Percentiles rank a stretch among this genome's conserved stretches.
Evolutionary conservation across 2,888 invertebrate genomes (phyloP).

Genomic region (Euproctis similis): DNA sequence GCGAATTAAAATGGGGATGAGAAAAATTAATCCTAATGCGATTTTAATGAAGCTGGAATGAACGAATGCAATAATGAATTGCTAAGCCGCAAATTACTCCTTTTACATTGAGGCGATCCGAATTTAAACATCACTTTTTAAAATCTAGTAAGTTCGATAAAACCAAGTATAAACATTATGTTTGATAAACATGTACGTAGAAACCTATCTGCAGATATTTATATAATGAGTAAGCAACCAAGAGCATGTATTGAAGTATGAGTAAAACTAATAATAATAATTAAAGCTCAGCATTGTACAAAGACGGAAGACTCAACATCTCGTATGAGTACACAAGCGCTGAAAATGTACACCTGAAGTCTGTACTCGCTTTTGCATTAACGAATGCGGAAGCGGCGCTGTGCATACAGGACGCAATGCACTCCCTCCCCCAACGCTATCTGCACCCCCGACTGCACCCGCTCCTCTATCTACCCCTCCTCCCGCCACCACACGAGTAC

Average conservation of each 20-base stretch:
- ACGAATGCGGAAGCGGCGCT: constrained; percentile 72
- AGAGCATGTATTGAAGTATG: constrained; percentile 33
- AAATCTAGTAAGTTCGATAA: no score
- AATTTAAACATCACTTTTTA: constrained; percentile 30
- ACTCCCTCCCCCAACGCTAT: constrained; percentile 35
- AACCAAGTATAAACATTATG: constrained; percentile 12
- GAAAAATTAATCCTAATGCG: constrained; percentile 77
- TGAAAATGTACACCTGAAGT: constrained; percentile 76
- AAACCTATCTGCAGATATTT: no score
- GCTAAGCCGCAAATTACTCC: constrained; percentile 59
- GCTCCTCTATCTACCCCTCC: constrained; percentile 21
- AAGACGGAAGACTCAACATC: constrained; percentile 67
- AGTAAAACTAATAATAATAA: constrained; percentile 69
- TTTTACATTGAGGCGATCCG: constrained; percentile 42
- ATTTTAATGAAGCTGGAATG: constrained; percentile 74
- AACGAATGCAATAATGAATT: constrained; percentile 72
- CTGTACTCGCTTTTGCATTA: constrained; percentile 74
- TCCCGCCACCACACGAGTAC: constrained; percentile 27
- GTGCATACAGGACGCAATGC: constrained; percentile 71
- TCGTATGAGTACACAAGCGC: constrained; percentile 69
- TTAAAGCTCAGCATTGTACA: constrained; percentile 64
- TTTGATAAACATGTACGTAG: constrained; percentile 4
- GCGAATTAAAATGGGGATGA: constrained; percentile 72
- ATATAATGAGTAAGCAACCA: no score
- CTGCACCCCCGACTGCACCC: constrained; percentile 26